Conservation (phyloP, 2,888 invertebrate species). For the Eucera pruinosa region DNA sequence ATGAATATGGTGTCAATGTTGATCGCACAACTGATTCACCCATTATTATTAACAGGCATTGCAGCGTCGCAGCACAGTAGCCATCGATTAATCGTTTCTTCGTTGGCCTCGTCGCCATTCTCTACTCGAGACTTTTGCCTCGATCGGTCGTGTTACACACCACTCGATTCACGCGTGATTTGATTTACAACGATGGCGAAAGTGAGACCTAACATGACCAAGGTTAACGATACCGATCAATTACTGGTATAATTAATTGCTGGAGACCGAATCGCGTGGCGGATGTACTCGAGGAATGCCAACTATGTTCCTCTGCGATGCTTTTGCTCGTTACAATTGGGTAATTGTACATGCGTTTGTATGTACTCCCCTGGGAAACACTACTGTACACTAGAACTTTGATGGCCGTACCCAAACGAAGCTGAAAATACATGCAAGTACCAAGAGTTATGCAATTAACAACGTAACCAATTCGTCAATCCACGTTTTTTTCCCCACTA, state of each 20-base stretch:
- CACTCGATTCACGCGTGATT: slow-evolving; percentile 58
- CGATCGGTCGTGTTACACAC: slow-evolving; percentile 32
- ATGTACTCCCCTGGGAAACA: neutral
- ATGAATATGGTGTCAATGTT: neutral
- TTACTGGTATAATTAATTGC: slow-evolving; percentile 51
- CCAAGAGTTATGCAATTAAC: too few relatives aligned
- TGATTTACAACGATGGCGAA: slow-evolving; percentile 58
- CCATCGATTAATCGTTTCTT: slow-evolving; percentile 20
- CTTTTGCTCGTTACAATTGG: neutral
- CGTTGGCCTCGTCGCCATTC: slow-evolving; percentile 1
- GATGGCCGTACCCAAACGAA: too few relatives aligned
- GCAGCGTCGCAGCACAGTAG: neutral
- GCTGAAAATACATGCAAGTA: too few relatives aligned
- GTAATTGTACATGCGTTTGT: neutral
- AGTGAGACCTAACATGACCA: slow-evolving; percentile 54
- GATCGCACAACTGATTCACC: neutral
- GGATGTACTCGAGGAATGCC: slow-evolving; percentile 21
- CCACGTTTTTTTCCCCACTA: too few relatives aligned
- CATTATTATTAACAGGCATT: neutral
- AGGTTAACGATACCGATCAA: slow-evolving; percentile 54
- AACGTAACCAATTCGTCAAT: too few relatives aligned
- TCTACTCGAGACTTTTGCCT: slow-evolving; percentile 17
- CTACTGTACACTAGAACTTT: too few relatives aligned
- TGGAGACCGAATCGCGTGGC: slow-evolving; percentile 10
- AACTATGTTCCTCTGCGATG: neutral